Conservation (phyloP, 2,113 vertebrate genomes). For the Aspiorhynchus laticeps region DNA sequence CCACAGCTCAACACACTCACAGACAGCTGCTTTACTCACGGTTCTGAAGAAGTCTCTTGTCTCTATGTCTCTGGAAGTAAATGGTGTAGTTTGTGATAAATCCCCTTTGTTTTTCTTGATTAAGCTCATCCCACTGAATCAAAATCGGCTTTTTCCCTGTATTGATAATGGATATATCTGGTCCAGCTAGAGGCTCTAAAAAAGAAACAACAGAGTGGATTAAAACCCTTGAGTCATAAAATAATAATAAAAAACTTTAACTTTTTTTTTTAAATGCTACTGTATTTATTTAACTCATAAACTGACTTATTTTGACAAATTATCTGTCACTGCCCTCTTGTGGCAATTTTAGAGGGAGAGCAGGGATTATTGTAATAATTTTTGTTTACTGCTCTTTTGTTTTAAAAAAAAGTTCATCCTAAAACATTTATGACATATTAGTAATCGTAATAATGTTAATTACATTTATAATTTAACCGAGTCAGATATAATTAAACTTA, state of each 20-base stretch:
- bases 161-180: slow-evolving; percentile 56
- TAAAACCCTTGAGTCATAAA: not conserved
- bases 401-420: not conserved
- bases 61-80: slow-evolving; percentile 56
- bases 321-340: not conserved
- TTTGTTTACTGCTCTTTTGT: not conserved
- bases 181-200: slow-evolving; percentile 68
- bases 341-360: not conserved
- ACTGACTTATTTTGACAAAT: not conserved
- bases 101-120: slow-evolving; percentile 64
- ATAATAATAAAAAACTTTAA: too few relatives aligned
- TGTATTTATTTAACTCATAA: not conserved
- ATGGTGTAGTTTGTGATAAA: slow-evolving; percentile 72
- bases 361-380: not conserved
- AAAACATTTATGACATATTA: not conserved
- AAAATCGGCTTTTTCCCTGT: slow-evolving; percentile 42
- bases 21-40: slow-evolving; percentile 57
- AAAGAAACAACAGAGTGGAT: not conserved
- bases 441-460: not conserved
- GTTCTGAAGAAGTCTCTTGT: slow-evolving; percentile 23
- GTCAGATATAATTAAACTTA: not conserved
- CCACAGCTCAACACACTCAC: slow-evolving; percentile 1
- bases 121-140: slow-evolving; percentile 69
- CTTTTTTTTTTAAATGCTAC: not conserved
- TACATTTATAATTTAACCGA: not conserved